These are phyloP conservation scores for Bucorvus abyssinicus DNA, from an alignment of 2,797 vertebrate species.

Conservation along the genomic window DNA sequence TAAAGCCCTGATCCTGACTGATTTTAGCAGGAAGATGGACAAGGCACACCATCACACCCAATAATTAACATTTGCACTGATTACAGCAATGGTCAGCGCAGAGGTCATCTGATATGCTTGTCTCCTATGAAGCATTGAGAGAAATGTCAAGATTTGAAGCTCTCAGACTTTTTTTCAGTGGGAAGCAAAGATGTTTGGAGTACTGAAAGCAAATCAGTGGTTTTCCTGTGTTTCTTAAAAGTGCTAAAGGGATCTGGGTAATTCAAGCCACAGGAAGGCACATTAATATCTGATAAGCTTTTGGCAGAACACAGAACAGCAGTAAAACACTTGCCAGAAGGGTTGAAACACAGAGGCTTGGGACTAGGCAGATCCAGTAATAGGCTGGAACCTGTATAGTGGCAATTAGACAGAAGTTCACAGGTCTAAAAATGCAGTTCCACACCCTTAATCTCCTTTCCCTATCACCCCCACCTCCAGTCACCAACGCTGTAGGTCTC, in stretches of 20 bases:
- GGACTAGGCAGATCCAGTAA: neutral
- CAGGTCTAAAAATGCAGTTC: neutral
- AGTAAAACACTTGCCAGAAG: constrained; percentile 7
- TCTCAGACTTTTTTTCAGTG: constrained; percentile 31
- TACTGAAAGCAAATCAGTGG: constrained; percentile 34
- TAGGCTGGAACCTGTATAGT: neutral
- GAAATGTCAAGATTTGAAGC: constrained; percentile 20
- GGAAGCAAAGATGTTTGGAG: neutral
- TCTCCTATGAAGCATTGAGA: neutral
- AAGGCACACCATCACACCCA: neutral
- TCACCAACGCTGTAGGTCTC: neutral
- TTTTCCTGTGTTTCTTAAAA: constrained; percentile 46
- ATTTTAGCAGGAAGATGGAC: constrained; percentile 61
- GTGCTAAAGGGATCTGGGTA: constrained; percentile 33
- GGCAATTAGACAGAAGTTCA: neutral
- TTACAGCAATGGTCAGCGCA: constrained; percentile 55
- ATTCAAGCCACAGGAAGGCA: constrained; percentile 32
- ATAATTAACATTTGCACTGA: constrained; percentile 63
- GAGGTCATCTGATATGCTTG: constrained; percentile 46
- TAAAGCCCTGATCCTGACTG: constrained; percentile 20
- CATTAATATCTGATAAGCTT: constrained; percentile 44
- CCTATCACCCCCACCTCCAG: neutral
- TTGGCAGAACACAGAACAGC: constrained; percentile 25
- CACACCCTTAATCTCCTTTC: neutral
- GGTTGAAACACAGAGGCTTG: neutral